Base-by-base conservation (phyloP, 2,113 vertebrate species). In the Columbina picui region DNA sequence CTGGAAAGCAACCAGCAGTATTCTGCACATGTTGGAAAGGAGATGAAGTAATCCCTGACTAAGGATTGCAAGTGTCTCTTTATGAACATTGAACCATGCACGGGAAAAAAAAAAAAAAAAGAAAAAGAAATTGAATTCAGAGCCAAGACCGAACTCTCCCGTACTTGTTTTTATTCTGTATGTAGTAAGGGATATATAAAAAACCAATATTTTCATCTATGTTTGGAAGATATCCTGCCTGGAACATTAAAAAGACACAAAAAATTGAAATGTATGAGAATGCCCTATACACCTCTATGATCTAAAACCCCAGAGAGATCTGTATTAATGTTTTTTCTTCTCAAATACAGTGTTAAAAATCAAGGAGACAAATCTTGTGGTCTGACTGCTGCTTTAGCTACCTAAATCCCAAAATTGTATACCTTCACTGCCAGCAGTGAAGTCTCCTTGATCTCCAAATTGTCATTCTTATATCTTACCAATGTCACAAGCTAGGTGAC, bases 321-420 rank as follows among this genome's bases (percentile, higher is more conserved):
- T 56, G 12, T 49, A 30, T 73, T 90, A 52, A 38, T 52, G 16
- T 30, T 3, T 0, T 65, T 43, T 67, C 34, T 8, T 6, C 61
- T 79, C n/a, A 91, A 76, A 94, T 79, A 65, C n/a, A 49, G n/a
- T 45, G 61, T n/a, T 90, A 71, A 83, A 84, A 93, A 75, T 76
- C 61, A 83, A 71, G 78, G 39, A 73, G 49, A 87, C 21, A 76
- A 86, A 53, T 90, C 61, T n/a, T 10, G 0, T 76, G 30, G 39
- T 68, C 49, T 90, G 49, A 80, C 49, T 94, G 82, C 45, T 90
- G 78, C 70, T 91, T 84, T 64, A 85, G 67, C 43, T 76, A 7
- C 70, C 53, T 90, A 93, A 96, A 91, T 97, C 94, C 88, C 32
- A 71, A 94, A 96, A 94, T 94, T 94, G 78, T 85, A 61, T 74